Percentiles rank a stretch among this genome's conserved stretches.
Evolutionary conservation across 2,113 vertebrate genomes (phyloP).

Genomic region (Furnarius figulus): DNA sequence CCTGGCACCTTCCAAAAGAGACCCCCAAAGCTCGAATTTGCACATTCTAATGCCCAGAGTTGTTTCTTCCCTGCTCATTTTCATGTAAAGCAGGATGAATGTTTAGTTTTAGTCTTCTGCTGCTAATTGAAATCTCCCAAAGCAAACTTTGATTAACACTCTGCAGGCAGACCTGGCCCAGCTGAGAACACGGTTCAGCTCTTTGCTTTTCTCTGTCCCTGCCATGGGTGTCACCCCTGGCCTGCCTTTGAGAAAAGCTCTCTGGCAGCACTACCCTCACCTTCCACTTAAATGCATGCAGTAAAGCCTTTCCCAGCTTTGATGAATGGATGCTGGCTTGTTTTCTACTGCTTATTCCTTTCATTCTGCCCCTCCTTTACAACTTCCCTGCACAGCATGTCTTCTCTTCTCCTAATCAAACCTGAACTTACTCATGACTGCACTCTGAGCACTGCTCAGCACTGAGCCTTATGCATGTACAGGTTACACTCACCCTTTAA

Average conservation of each 20-base stretch:
- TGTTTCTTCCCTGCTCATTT: constrained; percentile 36
- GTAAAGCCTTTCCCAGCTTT: background rate
- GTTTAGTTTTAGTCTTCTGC: constrained; percentile 32
- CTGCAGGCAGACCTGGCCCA: background rate
- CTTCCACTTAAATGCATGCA: background rate
- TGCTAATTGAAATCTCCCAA: constrained; percentile 60
- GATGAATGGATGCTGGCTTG: background rate
- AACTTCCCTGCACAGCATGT: background rate
- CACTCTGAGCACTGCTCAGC: background rate
- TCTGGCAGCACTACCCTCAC: background rate
- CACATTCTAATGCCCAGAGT: constrained; percentile 25
- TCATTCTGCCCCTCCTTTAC: background rate
- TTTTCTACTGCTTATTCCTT: background rate
- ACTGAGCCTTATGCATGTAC: background rate
- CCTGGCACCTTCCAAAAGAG: background rate
- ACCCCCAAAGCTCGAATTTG: constrained; percentile 37
- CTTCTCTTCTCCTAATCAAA: constrained; percentile 21
- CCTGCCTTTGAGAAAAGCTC: background rate
- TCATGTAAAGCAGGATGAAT: constrained; percentile 59
- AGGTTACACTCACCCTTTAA: background rate
- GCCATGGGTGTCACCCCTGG: background rate
- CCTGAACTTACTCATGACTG: constrained; percentile 7
- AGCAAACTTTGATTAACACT: constrained; percentile 54
- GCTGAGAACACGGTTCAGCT: background rate
- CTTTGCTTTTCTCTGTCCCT: background rate